Base-by-base conservation (phyloP, 2,113 vertebrate genomes). In the Epinephelus moara region DNA sequence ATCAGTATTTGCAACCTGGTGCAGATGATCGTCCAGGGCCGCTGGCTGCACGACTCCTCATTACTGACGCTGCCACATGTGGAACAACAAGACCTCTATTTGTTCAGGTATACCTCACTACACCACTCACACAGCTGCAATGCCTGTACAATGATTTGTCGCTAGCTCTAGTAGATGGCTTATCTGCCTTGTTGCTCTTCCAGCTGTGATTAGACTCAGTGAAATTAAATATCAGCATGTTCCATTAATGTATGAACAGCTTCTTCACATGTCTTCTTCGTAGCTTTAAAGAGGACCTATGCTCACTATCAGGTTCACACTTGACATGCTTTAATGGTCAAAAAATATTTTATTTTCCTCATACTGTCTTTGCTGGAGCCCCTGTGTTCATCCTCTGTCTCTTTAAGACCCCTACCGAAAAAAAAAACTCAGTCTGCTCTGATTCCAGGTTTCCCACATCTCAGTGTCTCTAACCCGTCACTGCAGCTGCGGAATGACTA, bases 1-100 rank as follows among this genome's bases (percentile, higher is more conserved):
- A 92, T 99, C 60, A 97, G 96, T 64, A 95, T 99, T 84, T 98
- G 97, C 70, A 96, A n/a, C 78, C 94, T 99, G 53, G 93, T 99
- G 33, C 98, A 99, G 94, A 99, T 99, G 98, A 88, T 99, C 7
- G 89, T 99, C 77, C 98, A 99, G 93, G 97, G 96, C 1, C 93
- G 97, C 81, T 99, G 98, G 98, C 91, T 98, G 42, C 94, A 97
- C 42, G 96, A 99, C 55, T 98, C 96, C 59, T 97, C 97, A 0
- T 92, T 99, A 42, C 96, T 97, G 68, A 98, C 96, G 2, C 79
- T 99, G 71, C 98, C 98, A 56, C 96, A 98, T 73, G 71, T 99
- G 49, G 96, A 98, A 25, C 94, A 93, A 12, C 97, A 96, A 0
- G 93, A 99, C 90, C 97, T 99, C 77, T 89, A 98, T 55, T 94